These are phyloP conservation scores for Salvator merianae DNA, from an alignment of 2,113 vertebrate genomes.

Conservation along the genomic window DNA sequence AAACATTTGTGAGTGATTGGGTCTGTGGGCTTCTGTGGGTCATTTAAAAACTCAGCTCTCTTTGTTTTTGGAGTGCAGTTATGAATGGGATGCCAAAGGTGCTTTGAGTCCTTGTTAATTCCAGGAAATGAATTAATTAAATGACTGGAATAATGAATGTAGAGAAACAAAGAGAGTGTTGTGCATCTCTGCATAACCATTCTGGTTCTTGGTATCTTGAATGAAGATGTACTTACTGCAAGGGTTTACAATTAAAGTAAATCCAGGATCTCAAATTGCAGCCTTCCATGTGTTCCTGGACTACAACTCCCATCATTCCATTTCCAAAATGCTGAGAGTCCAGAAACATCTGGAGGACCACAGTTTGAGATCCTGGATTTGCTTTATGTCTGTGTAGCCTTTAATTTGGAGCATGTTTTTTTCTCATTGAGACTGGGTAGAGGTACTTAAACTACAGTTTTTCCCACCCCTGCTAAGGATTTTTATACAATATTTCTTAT, in stretches of 20 bases:
- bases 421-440: not conserved
- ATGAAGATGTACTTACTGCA: too few species aligned
- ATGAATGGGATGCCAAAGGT: not conserved
- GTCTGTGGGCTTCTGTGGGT: not conserved
- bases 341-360: too few species aligned
- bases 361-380: not conserved
- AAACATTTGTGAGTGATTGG: rapidly evolving
- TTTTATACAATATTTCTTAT: not conserved
- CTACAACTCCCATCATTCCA: too few species aligned
- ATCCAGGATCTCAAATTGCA: too few species aligned
- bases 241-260: too few species aligned
- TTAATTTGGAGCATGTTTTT: not conserved
- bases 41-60: not conserved
- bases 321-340: too few species aligned
- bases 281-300: too few species aligned
- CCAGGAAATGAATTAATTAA: not conserved
- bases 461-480: not conserved
- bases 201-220: too few species aligned
- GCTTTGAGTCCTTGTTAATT: not conserved
- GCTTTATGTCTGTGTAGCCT: not conserved
- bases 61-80: not conserved
- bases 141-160: not conserved
- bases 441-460: not conserved
- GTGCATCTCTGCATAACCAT: not conserved
- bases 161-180: not conserved